Conservation (phyloP, 2,888 invertebrate genomes). For the Itoplectis maculator region DNA sequence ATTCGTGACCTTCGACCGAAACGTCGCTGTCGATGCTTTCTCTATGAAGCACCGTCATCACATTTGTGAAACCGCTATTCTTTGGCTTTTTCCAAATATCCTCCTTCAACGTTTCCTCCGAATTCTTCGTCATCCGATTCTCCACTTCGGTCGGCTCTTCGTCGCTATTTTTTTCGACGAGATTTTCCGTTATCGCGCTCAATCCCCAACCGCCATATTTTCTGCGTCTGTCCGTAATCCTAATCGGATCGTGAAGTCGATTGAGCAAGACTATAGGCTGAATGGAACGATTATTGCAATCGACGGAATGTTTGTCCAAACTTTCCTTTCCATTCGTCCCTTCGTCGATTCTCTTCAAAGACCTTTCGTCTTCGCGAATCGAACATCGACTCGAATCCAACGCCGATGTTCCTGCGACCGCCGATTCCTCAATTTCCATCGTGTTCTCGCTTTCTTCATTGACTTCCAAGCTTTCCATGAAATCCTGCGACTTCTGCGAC, state of each 20-base stretch:
- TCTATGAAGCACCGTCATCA: not conserved
- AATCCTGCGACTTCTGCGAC: slow-evolving; percentile 5
- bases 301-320: not conserved
- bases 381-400: not conserved
- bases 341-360: not conserved
- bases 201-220: slow-evolving; percentile 68
- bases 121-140: slow-evolving; percentile 1
- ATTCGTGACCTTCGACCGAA: slow-evolving; percentile 2
- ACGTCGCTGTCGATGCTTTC: not conserved
- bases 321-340: not conserved
- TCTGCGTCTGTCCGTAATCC: slow-evolving; percentile 71
- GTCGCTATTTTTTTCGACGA: not conserved
- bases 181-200: slow-evolving; percentile 61
- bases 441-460: slow-evolving; percentile 1
- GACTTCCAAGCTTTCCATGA: slow-evolving; percentile 4
- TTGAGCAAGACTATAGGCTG: slow-evolving; percentile 66
- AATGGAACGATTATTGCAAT: not conserved
- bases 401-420: not conserved
- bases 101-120: slow-evolving; percentile 4
- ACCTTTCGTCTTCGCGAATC: not conserved
- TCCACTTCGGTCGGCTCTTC: not conserved
- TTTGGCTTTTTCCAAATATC: not conserved
- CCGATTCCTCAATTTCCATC: slow-evolving; percentile 1
- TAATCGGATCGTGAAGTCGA: slow-evolving; percentile 73
- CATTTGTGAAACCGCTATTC: not conserved